These are phyloP conservation scores for Platynereis dumerilii DNA, from an alignment of 2,888 invertebrate species.

Conservation along the genomic window DNA sequence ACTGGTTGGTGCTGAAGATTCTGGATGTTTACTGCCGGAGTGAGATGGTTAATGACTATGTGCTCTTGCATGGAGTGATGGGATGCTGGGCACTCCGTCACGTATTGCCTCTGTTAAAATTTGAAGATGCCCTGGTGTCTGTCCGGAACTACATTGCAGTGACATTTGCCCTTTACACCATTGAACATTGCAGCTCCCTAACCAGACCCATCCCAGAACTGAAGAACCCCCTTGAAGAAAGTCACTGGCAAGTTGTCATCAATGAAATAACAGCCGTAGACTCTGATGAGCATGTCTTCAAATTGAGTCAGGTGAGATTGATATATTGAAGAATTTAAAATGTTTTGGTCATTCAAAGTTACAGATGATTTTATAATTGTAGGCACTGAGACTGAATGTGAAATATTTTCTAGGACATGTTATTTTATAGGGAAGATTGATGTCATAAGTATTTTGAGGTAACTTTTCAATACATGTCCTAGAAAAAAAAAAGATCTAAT, in stretches of 20 bases:
- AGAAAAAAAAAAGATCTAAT: no score
- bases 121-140: not conserved
- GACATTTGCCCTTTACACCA: not conserved
- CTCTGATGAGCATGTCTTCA: not conserved
- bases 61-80: not conserved
- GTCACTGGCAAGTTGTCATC: not conserved
- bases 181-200: not conserved
- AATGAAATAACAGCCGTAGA: not conserved
- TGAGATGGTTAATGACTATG: not conserved
- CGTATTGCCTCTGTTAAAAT: not conserved
- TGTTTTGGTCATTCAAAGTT: no score
- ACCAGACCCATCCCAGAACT: no score
- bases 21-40: not conserved
- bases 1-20: not conserved
- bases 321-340: no score
- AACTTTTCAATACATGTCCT: no score
- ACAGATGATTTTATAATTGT: no score
- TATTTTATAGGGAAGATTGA: no score
- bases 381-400: no score
- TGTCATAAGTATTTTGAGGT: no score
- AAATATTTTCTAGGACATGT: no score
- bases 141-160: not conserved
- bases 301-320: not conserved
- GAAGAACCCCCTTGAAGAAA: not conserved
- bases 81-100: not conserved